phyloP scores from a whole-genome alignment of 37 sponge, comb jelly and placozoan genomes.

The Chondrilla cf. caribensis region DNA sequence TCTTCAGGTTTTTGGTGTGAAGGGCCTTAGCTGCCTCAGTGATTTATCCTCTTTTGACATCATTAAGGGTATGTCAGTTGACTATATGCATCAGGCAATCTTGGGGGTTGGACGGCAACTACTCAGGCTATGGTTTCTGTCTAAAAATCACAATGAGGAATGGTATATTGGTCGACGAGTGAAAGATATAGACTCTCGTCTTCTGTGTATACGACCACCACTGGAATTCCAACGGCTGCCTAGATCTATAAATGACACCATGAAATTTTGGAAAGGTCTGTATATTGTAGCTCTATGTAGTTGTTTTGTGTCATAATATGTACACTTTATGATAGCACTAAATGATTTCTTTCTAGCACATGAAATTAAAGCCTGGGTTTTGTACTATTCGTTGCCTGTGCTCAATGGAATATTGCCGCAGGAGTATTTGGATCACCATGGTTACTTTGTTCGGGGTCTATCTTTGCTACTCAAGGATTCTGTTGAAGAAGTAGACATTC shows the following conservation, averaged over 20 bases:
- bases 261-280: slow-evolving; percentile 52
- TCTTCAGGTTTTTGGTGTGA: slow-evolving; percentile 43
- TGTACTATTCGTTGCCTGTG: slow-evolving; percentile 36
- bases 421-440: slow-evolving; percentile 40
- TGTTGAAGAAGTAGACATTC: slow-evolving; percentile 20
- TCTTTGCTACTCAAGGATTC: slow-evolving; percentile 29
- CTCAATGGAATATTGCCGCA: slow-evolving; percentile 19
- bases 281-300: not conserved
- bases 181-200: not conserved
- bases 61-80: slow-evolving; percentile 26
- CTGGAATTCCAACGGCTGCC: slow-evolving; percentile 34
- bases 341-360: slow-evolving; percentile 29
- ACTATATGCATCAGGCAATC: slow-evolving; percentile 48
- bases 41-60: slow-evolving; percentile 35
- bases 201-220: slow-evolving; percentile 34
- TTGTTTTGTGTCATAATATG: not conserved
- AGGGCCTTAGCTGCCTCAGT: slow-evolving; percentile 34
- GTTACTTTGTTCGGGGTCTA: slow-evolving; percentile 31
- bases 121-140: slow-evolving; percentile 34
- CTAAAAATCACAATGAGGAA: slow-evolving; percentile 3
- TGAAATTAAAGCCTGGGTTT: slow-evolving; percentile 36
- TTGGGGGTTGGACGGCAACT: slow-evolving; percentile 38
- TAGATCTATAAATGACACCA: slow-evolving; percentile 24
- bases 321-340: slow-evolving; percentile 4
- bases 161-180: slow-evolving; percentile 37